Percentiles rank a stretch among this genome's conserved stretches.
Conservation (phyloP, 1,140 invertebrate species). For the Heterodera schachtii region DNA sequence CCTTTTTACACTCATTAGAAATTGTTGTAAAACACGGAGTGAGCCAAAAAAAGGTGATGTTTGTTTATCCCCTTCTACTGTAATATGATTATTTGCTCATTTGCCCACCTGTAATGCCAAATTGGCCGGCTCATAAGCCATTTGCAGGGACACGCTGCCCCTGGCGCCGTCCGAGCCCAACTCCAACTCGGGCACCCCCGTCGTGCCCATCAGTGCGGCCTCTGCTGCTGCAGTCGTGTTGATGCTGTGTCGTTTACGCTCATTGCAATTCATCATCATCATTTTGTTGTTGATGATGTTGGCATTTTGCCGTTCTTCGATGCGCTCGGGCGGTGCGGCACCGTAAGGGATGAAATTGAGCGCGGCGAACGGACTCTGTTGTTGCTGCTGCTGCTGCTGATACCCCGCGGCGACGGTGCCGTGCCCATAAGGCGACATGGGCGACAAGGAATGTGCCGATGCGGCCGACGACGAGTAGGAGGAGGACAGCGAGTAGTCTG, state of each 20-base stretch:
- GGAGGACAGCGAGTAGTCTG: conserved; percentile 32
- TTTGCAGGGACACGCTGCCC: conserved; percentile 39
- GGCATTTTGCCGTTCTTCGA: background rate
- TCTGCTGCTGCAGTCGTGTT: background rate
- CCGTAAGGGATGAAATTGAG: conserved; percentile 28
- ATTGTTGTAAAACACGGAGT: no score
- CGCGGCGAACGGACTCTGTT: conserved; percentile 16
- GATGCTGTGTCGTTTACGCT: background rate
- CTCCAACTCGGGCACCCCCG: conserved; percentile 14
- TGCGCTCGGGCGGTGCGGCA: background rate
- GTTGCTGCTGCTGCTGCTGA: background rate
- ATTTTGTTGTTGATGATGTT: conserved; percentile 20
- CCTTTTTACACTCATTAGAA: no score
- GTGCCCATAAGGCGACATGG: conserved; percentile 26
- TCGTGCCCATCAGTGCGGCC: background rate
- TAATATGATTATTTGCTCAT: no score
- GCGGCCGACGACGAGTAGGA: conserved; percentile 20
- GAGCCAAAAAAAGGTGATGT: no score
- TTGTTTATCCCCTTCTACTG: no score
- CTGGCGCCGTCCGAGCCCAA: conserved; percentile 20
- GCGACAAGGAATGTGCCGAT: conserved; percentile 28
- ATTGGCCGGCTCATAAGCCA: conserved; percentile 38
- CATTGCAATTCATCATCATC: background rate
- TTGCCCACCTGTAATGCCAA: conserved; percentile 40
- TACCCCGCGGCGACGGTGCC: conserved; percentile 1